These are phyloP conservation scores for Hoplodrina ambigua DNA, from an alignment of 2,888 invertebrate genomes.

Conservation along the genomic window DNA sequence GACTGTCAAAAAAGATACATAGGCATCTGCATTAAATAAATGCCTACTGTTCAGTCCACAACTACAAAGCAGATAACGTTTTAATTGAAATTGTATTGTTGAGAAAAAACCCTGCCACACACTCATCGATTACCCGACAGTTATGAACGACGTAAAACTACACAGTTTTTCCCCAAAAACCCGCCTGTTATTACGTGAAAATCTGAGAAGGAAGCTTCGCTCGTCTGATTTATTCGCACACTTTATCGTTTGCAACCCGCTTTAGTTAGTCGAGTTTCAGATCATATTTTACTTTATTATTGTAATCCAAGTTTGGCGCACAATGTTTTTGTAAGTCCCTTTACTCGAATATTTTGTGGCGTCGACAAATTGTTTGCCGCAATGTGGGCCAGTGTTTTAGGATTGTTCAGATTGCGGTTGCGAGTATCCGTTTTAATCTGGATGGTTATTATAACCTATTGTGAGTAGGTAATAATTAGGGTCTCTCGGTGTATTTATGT, in stretches of 20 bases:
- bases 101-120: slow-evolving; percentile 22
- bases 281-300: slow-evolving; percentile 65
- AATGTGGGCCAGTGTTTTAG: slow-evolving; percentile 17
- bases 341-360: slow-evolving; percentile 28
- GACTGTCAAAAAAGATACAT: too few relatives aligned
- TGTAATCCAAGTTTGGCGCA: slow-evolving; percentile 45
- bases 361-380: slow-evolving; percentile 33
- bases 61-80: slow-evolving; percentile 8
- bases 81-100: slow-evolving; percentile 30
- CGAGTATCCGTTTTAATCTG: slow-evolving; percentile 1
- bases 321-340: slow-evolving; percentile 47
- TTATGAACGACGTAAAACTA: slow-evolving; percentile 45
- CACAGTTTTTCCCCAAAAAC: slow-evolving; percentile 36
- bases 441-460: background rate
- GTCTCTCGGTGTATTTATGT: too few relatives aligned
- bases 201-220: slow-evolving; percentile 73
- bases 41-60: too few relatives aligned
- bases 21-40: background rate
- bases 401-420: slow-evolving; percentile 1
- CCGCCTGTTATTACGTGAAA: slow-evolving; percentile 77
- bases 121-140: slow-evolving; percentile 41
- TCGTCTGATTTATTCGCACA: slow-evolving; percentile 75
- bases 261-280: slow-evolving; percentile 57
- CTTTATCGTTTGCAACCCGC: slow-evolving; percentile 70
- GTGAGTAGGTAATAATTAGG: too few relatives aligned